phyloP scores from a whole-genome alignment of 2,888 invertebrate species.

The Aricia artaxerxes region DNA sequence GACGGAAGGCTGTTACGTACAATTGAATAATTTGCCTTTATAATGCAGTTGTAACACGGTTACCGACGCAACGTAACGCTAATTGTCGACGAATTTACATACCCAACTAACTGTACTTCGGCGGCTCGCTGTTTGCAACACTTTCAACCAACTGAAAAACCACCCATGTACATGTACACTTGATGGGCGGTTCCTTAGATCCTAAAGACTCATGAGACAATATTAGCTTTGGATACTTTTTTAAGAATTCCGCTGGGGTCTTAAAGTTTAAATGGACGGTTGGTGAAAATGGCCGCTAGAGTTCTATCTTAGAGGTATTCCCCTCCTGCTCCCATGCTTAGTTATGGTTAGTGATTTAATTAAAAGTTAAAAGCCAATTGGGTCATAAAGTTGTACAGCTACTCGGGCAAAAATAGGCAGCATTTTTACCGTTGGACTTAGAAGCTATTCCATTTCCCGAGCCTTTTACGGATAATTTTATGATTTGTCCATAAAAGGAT shows the following conservation, averaged over 20 bases:
- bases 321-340: neutral
- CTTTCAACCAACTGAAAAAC: neutral
- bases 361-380: neutral
- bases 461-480: neutral
- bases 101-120: constrained; percentile 13
- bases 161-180: too few species aligned
- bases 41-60: constrained; percentile 24
- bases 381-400: neutral
- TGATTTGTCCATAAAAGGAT: neutral
- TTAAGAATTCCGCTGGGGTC: too few species aligned
- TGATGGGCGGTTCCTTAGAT: neutral
- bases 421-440: neutral
- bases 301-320: neutral
- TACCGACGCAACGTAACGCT: constrained; percentile 24
- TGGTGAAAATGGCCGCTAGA: neutral
- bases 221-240: neutral
- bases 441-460: neutral
- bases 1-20: constrained; percentile 23
- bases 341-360: neutral
- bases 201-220: too few species aligned
- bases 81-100: constrained; percentile 21
- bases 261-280: too few species aligned
- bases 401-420: neutral
- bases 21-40: constrained; percentile 22
- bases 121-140: neutral